Evolutionary conservation across 2,113 vertebrate species (phyloP).

Genomic region (Eulacestoma nigropectus): DNA sequence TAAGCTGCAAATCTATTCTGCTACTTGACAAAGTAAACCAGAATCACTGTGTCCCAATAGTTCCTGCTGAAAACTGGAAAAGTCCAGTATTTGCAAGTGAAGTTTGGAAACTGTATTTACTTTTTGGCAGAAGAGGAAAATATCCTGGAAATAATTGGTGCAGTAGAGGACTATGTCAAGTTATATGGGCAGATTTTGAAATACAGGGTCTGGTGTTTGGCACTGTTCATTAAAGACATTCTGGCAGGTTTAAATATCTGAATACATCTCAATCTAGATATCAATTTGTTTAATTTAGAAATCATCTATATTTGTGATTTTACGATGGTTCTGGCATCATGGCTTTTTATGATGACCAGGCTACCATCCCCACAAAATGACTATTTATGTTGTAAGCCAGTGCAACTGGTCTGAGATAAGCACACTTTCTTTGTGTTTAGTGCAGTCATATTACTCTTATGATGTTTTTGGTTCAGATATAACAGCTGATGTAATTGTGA

Average conservation of each 20-base stretch:
- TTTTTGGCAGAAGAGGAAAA: neutral
- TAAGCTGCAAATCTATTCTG: neutral
- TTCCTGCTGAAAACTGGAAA: neutral
- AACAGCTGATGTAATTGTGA: neutral
- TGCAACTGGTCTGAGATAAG: neutral
- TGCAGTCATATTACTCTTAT: neutral
- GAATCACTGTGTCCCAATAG: neutral
- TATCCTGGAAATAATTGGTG: neutral
- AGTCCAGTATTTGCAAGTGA: neutral
- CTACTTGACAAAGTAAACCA: neutral
- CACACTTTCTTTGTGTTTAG: neutral
- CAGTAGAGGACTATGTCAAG: neutral
- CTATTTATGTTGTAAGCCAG: neutral
- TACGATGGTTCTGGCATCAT: neutral
- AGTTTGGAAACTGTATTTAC: neutral
- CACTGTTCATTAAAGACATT: neutral
- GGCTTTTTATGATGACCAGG: neutral
- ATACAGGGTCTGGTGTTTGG: neutral
- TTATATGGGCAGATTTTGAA: neutral
- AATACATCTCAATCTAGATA: neutral
- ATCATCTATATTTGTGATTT: neutral
- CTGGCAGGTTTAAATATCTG: neutral
- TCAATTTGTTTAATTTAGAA: neutral
- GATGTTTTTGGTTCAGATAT: neutral
- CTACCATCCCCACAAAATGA: neutral